Percentiles rank a stretch among this genome's conserved stretches.
phyloP scores from a whole-genome alignment of 2,888 invertebrate genomes.

The Ophonus ardosiacus region DNA sequence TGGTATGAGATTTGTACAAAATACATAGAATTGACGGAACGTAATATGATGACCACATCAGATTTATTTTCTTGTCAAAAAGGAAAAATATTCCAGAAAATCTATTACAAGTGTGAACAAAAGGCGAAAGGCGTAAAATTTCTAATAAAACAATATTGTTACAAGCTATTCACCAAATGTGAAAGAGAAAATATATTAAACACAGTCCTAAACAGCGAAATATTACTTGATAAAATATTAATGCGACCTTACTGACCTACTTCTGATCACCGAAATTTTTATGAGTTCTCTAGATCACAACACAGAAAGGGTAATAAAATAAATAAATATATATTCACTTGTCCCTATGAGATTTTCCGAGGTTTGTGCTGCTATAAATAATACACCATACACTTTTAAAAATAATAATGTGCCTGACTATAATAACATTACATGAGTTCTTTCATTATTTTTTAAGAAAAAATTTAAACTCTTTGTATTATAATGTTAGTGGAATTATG shows the following conservation, averaged over 20 bases:
- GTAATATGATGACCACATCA: too few species aligned
- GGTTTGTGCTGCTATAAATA: background rate
- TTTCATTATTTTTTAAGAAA: background rate
- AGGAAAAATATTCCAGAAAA: background rate
- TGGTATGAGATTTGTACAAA: too few species aligned
- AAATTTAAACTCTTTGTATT: background rate
- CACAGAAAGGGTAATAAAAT: background rate
- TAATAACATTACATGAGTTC: background rate
- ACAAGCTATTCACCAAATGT: background rate
- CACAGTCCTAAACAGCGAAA: conserved; percentile 3
- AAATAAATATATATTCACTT: conserved; percentile 26
- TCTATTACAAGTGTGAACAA: background rate
- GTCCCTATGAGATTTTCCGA: conserved; percentile 10
- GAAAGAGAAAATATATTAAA: conserved; percentile 16
- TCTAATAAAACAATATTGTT: background rate
- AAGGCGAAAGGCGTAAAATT: background rate
- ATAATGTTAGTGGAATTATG: background rate
- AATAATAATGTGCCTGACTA: background rate
- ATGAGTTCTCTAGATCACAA: conserved; percentile 1
- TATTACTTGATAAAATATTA: conserved; percentile 19
- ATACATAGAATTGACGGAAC: too few species aligned
- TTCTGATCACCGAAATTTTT: conserved; percentile 6
- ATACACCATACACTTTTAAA: background rate
- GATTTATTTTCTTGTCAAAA: background rate
- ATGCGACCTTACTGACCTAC: conserved; percentile 15